Percentiles rank a stretch among this genome's conserved stretches.
Conservation (phyloP, 2,888 invertebrate species). For the Microctonus hyperodae region DNA sequence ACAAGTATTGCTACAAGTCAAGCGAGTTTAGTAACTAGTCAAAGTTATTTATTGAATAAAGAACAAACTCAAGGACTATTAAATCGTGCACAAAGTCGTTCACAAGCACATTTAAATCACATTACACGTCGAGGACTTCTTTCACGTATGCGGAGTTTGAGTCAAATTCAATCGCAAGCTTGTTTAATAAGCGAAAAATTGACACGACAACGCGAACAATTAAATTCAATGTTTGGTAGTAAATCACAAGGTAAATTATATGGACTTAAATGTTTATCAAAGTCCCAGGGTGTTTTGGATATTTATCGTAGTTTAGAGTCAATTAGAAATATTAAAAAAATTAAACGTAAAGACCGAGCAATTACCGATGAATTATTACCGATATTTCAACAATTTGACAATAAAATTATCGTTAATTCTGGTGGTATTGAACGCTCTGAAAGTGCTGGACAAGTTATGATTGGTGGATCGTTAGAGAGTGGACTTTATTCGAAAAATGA, state of each 20-base stretch:
- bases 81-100: constrained; percentile 57
- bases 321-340: constrained; percentile 48
- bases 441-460: constrained; percentile 22
- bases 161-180: constrained; percentile 61
- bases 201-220: constrained; percentile 38
- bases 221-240: constrained; percentile 56
- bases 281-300: constrained; percentile 65
- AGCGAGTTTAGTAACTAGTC: constrained; percentile 47
- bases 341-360: constrained; percentile 50
- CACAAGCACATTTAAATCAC: constrained; percentile 55
- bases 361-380: constrained; percentile 55
- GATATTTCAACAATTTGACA: constrained; percentile 50
- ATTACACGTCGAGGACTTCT: constrained; percentile 52
- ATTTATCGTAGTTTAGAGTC: constrained; percentile 61
- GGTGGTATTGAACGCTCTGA: constrained; percentile 23
- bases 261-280: constrained; percentile 63
- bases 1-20: constrained; percentile 51
- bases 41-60: constrained; percentile 58
- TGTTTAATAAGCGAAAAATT: constrained; percentile 48
- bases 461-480: neutral
- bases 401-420: constrained; percentile 42
- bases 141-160: constrained; percentile 57
- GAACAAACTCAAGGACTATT: constrained; percentile 60
- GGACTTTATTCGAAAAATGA: neutral
- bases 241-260: constrained; percentile 65